A percentile compares a stretch with the other conserved stretches of the same genome.
Conservation (phyloP, 2,888 invertebrate genomes). For the Scaptomyza tumidula region DNA sequence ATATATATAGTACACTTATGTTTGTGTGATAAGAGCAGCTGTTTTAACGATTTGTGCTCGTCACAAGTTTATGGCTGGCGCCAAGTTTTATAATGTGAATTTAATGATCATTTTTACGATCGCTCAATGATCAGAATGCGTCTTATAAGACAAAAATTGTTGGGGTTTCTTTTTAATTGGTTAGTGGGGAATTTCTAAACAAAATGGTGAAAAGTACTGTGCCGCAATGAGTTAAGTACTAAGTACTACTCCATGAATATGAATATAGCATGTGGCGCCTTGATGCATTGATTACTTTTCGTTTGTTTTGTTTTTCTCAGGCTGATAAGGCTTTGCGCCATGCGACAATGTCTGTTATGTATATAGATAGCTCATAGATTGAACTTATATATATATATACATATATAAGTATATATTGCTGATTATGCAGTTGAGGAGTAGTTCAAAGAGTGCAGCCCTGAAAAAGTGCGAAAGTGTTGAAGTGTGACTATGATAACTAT, state of each 20-base stretch:
- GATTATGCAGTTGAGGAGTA: conserved; percentile 53
- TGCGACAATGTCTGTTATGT: conserved; percentile 16
- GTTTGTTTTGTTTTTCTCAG: conserved; percentile 60
- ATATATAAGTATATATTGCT: conserved; percentile 27
- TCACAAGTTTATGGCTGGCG: conserved; percentile 81
- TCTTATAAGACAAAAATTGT: conserved; percentile 16
- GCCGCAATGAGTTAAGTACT: conserved; percentile 18
- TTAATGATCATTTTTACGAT: conserved; percentile 74
- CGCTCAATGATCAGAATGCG: conserved; percentile 51
- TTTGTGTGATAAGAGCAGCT: conserved; percentile 58
- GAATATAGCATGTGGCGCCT: conserved; percentile 36
- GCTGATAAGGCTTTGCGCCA: conserved; percentile 63
- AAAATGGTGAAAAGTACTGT: conserved; percentile 17
- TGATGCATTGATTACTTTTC: conserved; percentile 27
- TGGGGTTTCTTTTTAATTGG: neutral
- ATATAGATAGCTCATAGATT: neutral
- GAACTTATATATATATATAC: neutral
- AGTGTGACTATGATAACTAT: conserved; percentile 53
- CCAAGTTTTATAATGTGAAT: conserved; percentile 69
- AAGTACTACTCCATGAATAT: too few species aligned
- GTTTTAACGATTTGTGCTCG: conserved; percentile 50
- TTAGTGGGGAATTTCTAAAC: conserved; percentile 18
- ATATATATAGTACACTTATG: neutral
- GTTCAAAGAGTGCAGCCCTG: conserved; percentile 62
- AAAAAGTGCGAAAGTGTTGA: conserved; percentile 69